Evolutionary conservation across 2,888 invertebrate genomes (phyloP), one percentile per base, ranked within the genome.

Genomic region (Marasmarcha lunaedactyla): DNA sequence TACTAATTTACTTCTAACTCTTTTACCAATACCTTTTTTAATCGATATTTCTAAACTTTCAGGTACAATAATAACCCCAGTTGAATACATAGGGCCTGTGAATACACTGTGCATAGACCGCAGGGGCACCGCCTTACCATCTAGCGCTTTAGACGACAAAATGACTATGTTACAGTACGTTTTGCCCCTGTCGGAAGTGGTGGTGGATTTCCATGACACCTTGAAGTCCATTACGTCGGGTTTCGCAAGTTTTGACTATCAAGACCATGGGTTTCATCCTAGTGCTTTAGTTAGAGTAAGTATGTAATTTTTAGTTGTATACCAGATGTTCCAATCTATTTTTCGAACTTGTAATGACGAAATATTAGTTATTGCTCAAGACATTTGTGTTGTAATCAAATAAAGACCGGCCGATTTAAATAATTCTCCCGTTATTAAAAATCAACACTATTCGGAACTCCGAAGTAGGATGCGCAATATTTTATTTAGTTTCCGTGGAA

Each of bases 181-280:
- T 27, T 71, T 99, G 38, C 98, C 98, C 0, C 77, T 99, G 4
- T 94, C 92, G 52, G 98, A 99, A 85, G 92, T 98, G 15, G 90
- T 98, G 10, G 76, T 97, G 6, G 97, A 98, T 70, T 98, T 99
- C 68, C 97, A 97, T 61, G 98, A 98, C 63, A 86, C 87, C 2
- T 77, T 98, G 1, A 98, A 98, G 71, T 90, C 93, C 10, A 55
- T 94, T 12, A 92, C 94, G 2, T 97, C 97, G 0, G 98, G 98
- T 20, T 98, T 95, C 77, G 98, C 97, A 1, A 94, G 94, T 63
- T 97, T 97, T 63, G 95, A 95, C 70, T 97, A 97, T 60, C 95
- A 96, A 69, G 92, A 95, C 61, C 72, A 88, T 55, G 97, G 94
- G 1, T 98, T 92, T 69, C 88, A 92, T 59, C 62, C 65, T 46